Conservation (phyloP, 2,113 vertebrate species). For the Vulpes vulpes region DNA sequence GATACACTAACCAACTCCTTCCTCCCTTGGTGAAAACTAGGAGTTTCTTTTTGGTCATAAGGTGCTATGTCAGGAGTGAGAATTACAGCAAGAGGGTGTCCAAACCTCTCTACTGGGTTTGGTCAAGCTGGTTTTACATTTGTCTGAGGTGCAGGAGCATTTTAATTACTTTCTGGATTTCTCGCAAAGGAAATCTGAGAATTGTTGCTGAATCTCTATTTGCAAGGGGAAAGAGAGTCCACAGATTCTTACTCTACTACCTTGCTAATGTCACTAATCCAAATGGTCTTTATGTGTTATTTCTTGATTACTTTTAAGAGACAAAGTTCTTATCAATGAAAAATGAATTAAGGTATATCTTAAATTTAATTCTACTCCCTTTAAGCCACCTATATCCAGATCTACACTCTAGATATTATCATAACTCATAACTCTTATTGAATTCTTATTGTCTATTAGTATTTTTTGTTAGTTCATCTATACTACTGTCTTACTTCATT, state of each 20-base stretch:
- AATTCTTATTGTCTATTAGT: not conserved
- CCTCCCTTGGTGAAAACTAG: not conserved
- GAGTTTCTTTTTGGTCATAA: not conserved
- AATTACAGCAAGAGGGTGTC: not conserved
- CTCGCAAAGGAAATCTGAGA: too few species aligned
- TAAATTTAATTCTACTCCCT: not conserved
- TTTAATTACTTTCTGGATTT: not conserved
- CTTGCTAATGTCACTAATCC: not conserved
- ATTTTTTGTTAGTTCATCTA: not conserved
- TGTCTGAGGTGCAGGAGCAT: not conserved
- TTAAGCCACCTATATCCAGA: not conserved
- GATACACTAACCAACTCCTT: not conserved
- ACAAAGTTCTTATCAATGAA: not conserved
- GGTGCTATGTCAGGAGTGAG: not conserved
- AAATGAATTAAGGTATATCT: not conserved
- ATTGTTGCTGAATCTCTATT: not conserved
- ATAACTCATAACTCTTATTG: not conserved
- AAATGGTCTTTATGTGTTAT: not conserved
- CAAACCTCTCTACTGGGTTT: not conserved
- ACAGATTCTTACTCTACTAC: not conserved
- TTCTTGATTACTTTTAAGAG: slow-evolving; percentile 10
- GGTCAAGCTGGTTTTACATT: not conserved
- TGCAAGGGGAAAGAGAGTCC: not conserved
- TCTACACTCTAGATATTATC: not conserved
- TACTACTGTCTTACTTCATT: not conserved